Evolutionary conservation across 2,797 vertebrate genomes (phyloP), one percentile per base, ranked within the genome.

Genomic region (Clarias laeviceps): DNA sequence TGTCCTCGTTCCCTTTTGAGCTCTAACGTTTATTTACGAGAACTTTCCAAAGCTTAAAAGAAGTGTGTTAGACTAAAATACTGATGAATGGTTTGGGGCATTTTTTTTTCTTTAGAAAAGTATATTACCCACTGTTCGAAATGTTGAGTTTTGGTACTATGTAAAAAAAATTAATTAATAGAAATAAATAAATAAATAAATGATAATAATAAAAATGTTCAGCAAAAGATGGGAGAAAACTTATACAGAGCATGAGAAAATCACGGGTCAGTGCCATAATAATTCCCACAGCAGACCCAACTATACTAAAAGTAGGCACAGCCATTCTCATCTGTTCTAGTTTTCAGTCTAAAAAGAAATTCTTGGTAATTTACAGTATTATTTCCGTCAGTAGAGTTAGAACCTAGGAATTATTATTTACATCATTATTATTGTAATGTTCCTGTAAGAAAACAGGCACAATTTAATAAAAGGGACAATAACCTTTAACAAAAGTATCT

Each of bases 241-340:
- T 27, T 27, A 40, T 37, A 37, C 74, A 61, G 74, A 61, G 56
- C 74, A 84, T 70, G 27, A 85, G 57, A 80, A 85, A 54, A 65
- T 20, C 37, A 80, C 2, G 14, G 5, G 9, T 59, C 66, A 32
- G 34, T 40, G 37, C 37, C 27, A 61, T 54, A 72, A 37, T 61
- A 59, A 80, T 70, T 50, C 56, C 56, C 74, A 78, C 56, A 34
- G 56, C 34, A 1, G 22, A 62, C 24, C 32, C 37, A 80, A 20
- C 37, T 72, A 78, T 80, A 80, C 57, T 72, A 80, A 72, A 73
- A 80, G 66, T n/a, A 73, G 27, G 40, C 77, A 69, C 20, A 50
- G 68, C 37, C 20, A 32, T 62, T 80, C 56, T 61, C 32, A 24
- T 62, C 32, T 59, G 12, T 77, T 57, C 17, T 61, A 34, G 56